These are phyloP conservation scores for Pseudopleuronectes americanus DNA, from an alignment of 2,797 vertebrate species.

Conservation along the genomic window DNA sequence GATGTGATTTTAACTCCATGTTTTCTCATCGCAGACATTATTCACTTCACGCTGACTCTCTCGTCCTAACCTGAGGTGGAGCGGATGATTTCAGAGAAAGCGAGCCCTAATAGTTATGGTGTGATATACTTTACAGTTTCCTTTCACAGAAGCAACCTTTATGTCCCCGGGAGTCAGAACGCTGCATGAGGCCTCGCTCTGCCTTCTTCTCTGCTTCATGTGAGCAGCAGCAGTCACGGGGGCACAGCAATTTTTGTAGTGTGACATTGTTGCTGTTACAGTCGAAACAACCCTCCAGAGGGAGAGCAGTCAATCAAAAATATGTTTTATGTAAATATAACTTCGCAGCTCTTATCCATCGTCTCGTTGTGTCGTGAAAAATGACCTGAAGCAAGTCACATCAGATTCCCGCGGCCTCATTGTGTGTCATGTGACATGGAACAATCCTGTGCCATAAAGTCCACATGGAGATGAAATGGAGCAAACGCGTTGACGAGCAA, in stretches of 20 bases:
- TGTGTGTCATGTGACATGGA: no score
- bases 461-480: constrained; percentile 17
- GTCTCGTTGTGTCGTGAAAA: constrained; percentile 1
- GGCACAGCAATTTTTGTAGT: constrained; percentile 21
- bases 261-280: constrained; percentile 27
- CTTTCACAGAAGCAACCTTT: constrained; percentile 40
- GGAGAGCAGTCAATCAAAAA: constrained; percentile 8
- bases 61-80: constrained; percentile 54
- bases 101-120: constrained; percentile 51
- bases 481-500: constrained; percentile 18
- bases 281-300: constrained; percentile 10
- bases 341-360: constrained; percentile 10
- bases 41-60: constrained; percentile 11
- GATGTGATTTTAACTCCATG: constrained; percentile 50
- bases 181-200: constrained; percentile 21
- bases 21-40: constrained; percentile 52
- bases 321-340: constrained; percentile 5
- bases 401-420: no score
- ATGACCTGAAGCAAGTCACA: no score
- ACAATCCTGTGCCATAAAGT: no score
- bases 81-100: constrained; percentile 51
- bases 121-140: constrained; percentile 52
- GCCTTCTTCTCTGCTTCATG: constrained; percentile 19
- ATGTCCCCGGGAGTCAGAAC: constrained; percentile 31
- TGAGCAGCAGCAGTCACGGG: constrained; percentile 18